Base-by-base conservation (phyloP, 2,113 vertebrate genomes). In the Pantherophis guttatus region DNA sequence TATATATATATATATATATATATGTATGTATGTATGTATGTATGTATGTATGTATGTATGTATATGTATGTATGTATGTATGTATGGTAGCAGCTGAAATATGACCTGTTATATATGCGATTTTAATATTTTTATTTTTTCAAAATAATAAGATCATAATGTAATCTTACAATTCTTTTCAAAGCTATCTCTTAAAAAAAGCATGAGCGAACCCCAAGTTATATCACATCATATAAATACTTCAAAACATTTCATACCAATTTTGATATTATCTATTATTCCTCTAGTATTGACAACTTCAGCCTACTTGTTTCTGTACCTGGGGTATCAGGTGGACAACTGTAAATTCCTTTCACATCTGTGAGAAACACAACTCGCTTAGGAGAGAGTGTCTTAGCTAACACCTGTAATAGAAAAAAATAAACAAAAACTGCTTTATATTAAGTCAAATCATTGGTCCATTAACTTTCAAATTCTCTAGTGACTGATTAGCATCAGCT, bases 301-400 rank as follows among this genome's bases (percentile, higher is more conserved):
- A 19, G 58, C 29, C 26, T 57, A 52, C 59, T 89, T 0, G 0
- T 39, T 54, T 54, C 2, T 8, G 12, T 92, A 93, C 92, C 88
- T 6, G 7, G 57, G 33, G 44, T 53, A 54, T 91, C 70, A 89
- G 57, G 55, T 62, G 88, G 53, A 65, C 10, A 39, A 55, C 39
- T 55, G 1, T 0, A n/a, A 86, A 90, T 70, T 92, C 52, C 1
- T 57, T n/a, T 62, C 53, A 54, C 33, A 55, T 88, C 8, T 50
- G 92, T 59, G 29, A 90, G 87, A 89, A 94, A 93, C 21, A 94
- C 87, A 62, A 90, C 29, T 29, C 62, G 75, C 17, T 13, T 88
- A 48, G 90, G 93, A 59, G 39, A 88, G 13, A 92, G 87, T 26
- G 50, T 86, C 44, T 81, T 62, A 39, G 57, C 92, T 15, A 95